Percentiles rank a stretch among this genome's conserved stretches.
Conservation (phyloP, 2,113 vertebrate genomes). For the Percina caprodes region DNA sequence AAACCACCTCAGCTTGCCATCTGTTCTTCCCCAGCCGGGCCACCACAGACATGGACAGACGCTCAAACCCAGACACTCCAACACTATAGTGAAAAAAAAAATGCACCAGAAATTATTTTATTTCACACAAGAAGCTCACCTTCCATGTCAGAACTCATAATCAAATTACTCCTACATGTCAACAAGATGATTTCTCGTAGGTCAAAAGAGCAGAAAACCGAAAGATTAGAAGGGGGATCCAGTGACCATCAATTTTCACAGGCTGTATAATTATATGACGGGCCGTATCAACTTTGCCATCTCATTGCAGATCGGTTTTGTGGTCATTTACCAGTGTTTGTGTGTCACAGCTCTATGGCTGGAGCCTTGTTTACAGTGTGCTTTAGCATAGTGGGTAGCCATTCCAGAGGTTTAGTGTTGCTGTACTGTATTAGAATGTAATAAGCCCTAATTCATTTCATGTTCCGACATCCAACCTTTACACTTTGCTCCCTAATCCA, state of each 20-base stretch:
- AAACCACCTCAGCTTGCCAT: conserved; percentile 92
- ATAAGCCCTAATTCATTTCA: conserved; percentile 83
- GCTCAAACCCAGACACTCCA: background rate
- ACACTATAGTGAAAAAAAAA: background rate
- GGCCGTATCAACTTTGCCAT: conserved; percentile 71
- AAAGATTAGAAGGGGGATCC: conserved; percentile 64
- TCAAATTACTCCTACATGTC: conserved; percentile 12
- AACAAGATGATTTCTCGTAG: conserved; percentile 31
- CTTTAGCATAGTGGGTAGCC: conserved; percentile 71
- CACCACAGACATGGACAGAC: conserved; percentile 78
- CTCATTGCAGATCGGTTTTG: conserved; percentile 72
- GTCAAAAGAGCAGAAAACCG: conserved; percentile 11
- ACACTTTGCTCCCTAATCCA: conserved; percentile 87
- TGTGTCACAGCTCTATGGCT: conserved; percentile 75
- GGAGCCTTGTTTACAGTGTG: conserved; percentile 82
- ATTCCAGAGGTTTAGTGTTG: conserved; percentile 84
- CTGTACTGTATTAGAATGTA: conserved; percentile 80
- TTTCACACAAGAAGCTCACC: conserved; percentile 15
- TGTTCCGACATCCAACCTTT: conserved; percentile 86
- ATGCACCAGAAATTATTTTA: conserved; percentile 1
- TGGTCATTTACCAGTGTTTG: conserved; percentile 52
- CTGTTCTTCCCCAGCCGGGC: conserved; percentile 85
- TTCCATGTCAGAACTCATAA: background rate
- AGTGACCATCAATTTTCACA: conserved; percentile 62
- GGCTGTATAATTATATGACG: conserved; percentile 75